These are phyloP conservation scores for Drosophila tsacasi DNA, from an alignment of 1,140 invertebrate genomes.

Conservation along the genomic window DNA sequence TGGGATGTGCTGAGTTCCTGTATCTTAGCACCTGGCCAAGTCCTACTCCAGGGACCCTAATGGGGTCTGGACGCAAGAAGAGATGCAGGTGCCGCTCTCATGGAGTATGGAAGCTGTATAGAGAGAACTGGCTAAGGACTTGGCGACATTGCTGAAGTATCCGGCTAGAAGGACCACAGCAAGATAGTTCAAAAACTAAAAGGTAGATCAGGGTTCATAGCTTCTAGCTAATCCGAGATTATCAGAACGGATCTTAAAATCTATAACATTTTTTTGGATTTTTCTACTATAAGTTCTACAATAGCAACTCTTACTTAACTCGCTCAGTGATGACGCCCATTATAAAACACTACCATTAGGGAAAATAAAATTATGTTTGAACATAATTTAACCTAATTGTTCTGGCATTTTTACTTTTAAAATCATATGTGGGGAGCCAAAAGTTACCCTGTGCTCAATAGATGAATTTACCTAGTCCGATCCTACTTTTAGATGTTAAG, in stretches of 20 bases:
- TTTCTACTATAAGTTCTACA: no score
- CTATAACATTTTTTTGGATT: not conserved
- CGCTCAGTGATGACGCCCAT: no score
- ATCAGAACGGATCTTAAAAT: not conserved
- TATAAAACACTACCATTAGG: no score
- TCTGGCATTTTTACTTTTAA: no score
- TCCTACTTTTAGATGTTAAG: not conserved
- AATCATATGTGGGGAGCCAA: no score
- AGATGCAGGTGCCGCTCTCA: not conserved
- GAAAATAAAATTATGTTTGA: no score
- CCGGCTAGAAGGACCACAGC: not conserved
- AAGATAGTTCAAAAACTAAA: not conserved
- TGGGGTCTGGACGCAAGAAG: not conserved
- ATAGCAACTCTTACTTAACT: no score
- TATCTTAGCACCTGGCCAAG: constrained; percentile 42
- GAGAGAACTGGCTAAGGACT: not conserved
- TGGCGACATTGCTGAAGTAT: not conserved
- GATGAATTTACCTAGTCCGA: no score
- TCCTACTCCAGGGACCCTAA: constrained; percentile 1
- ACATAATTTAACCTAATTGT: no score
- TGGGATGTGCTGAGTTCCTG: constrained; percentile 32
- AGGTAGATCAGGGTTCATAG: not conserved
- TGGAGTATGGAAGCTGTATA: not conserved
- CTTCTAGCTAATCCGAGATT: not conserved
- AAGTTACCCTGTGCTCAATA: no score